Base-by-base conservation (phyloP, 2,113 vertebrate species). In the Malurus cyaneus region DNA sequence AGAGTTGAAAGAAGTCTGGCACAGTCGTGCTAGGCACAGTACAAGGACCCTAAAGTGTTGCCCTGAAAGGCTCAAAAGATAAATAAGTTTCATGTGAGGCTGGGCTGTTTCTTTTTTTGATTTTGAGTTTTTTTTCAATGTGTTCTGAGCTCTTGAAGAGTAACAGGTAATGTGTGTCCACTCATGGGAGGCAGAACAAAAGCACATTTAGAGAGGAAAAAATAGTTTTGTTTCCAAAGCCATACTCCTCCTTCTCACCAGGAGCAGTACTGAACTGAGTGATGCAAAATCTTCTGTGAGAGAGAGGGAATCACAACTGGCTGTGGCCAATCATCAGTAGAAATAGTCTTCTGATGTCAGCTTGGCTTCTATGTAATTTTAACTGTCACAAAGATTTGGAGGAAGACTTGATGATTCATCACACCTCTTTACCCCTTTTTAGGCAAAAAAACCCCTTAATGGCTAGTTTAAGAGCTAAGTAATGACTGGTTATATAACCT, bases 401-500 rank as follows among this genome's bases (percentile, higher is more conserved):
- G 36, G 42, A 77, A 61, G 36, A 53, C 19, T 24, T 29, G 15
- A 46, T 88, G 81, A 85, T 62, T 92, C 74, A 85, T 71, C 59
- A 53, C 54, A 93, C 20, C 31, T 65, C 74, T 66, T 71, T 59
- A 32, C 17, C 39, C 42, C 13, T 77, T 94, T 93, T 82, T 61
- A 93, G 82, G 44, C 12, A 69, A 86, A 52, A 71, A 34, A 2
- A 4, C 36, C 7, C 8, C 12, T 72, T 81, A 87, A 88, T 76
- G 77, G 69, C 39, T 69, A 76, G 77, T 78, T 92, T 73, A 82
- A 78, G 41, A 88, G 69, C 52, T 62, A 36, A 67, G 47, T 89
- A 91, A 94, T 76, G n/a, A 20, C 74, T 92, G 71, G 31, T 96
- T 97, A 86, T 56, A 36, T 91, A 95, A 92, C 79, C 61, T 85